Percentiles rank a stretch among this genome's conserved stretches.
phyloP scores from a whole-genome alignment of 2,113 vertebrate species.

The Odocoileus virginianus region DNA sequence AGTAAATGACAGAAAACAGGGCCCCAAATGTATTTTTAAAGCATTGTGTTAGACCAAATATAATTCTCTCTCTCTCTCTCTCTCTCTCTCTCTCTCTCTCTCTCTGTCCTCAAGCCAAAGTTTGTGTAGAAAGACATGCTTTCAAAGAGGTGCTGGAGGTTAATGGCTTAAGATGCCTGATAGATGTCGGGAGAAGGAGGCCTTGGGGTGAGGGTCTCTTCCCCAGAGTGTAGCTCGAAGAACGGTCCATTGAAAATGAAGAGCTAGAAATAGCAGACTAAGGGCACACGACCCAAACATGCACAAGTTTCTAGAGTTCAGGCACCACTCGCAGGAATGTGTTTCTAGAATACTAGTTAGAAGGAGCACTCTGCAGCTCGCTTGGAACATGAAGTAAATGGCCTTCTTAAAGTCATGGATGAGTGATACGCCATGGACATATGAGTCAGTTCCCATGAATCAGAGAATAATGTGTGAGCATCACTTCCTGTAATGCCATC shows the following conservation, averaged over 20 bases:
- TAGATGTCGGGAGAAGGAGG: neutral
- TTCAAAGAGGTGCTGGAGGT: neutral
- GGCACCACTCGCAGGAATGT: neutral
- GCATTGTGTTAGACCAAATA: conserved; percentile 9
- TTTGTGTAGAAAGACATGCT: neutral
- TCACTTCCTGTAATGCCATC: neutral
- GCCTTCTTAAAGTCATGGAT: neutral
- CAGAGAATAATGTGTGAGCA: neutral
- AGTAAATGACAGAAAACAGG: neutral
- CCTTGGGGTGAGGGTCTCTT: neutral
- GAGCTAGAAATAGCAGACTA: neutral
- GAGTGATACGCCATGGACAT: rapidly evolving
- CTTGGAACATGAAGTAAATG: neutral
- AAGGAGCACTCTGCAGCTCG: neutral
- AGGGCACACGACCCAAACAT: neutral
- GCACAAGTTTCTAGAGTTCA: neutral
- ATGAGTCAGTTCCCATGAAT: no score
- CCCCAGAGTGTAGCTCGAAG: rapidly evolving
- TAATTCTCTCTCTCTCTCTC: neutral
- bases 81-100: neutral
- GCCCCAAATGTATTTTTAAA: neutral
- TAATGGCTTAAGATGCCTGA: neutral
- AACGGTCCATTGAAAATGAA: neutral
- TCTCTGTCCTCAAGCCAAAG: neutral
- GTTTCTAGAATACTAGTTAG: neutral